phyloP scores from a whole-genome alignment of 2,888 invertebrate species.

The Athalia cordata region DNA sequence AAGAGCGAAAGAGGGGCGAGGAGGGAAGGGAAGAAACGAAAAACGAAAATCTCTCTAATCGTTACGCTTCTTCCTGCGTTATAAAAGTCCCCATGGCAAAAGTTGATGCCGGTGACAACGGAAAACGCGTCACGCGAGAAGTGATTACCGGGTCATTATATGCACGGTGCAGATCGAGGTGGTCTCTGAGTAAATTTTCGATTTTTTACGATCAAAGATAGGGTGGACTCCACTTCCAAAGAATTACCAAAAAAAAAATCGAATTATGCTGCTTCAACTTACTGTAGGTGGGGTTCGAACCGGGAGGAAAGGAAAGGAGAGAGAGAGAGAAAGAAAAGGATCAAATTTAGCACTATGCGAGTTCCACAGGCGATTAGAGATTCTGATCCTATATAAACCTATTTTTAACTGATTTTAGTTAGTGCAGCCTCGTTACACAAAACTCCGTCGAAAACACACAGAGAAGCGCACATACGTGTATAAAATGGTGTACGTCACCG shows the following conservation, averaged over 20 bases:
- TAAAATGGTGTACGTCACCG: too few relatives aligned
- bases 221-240: too few relatives aligned
- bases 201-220: too few relatives aligned
- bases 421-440: too few relatives aligned
- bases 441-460: too few relatives aligned
- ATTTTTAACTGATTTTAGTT: slow-evolving; percentile 1
- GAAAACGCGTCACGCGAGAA: slow-evolving; percentile 16
- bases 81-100: too few relatives aligned
- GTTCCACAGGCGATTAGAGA: slow-evolving; percentile 29
- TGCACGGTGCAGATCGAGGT: too few relatives aligned
- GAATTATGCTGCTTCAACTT: too few relatives aligned
- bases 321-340: neutral
- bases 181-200: too few relatives aligned
- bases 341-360: slow-evolving; percentile 30
- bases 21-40: slow-evolving; percentile 13
- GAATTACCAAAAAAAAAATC: too few relatives aligned
- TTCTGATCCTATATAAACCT: slow-evolving; percentile 27
- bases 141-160: slow-evolving; percentile 19
- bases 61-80: neutral
- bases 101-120: neutral
- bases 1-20: neutral
- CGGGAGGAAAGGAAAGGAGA: neutral
- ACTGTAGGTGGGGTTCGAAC: too few relatives aligned
- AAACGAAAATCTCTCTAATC: slow-evolving; percentile 1
- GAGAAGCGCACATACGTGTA: too few relatives aligned